Base-by-base conservation (phyloP, 2,888 invertebrate genomes). In the Abrostola triplasia region DNA sequence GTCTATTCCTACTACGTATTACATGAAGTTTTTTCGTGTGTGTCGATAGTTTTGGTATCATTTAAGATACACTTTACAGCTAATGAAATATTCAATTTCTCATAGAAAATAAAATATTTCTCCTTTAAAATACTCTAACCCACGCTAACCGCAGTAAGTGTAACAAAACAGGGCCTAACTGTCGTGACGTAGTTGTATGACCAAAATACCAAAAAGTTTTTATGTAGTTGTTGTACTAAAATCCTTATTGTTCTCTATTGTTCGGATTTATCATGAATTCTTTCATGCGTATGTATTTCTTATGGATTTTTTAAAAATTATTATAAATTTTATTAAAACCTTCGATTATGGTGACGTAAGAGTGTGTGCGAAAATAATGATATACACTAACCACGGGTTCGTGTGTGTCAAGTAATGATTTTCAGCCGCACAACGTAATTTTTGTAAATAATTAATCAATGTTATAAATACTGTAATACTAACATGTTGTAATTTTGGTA, bases 1-100 rank as follows among this genome's bases (percentile, higher is more conserved):
- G 83, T 89, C 82, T 91, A 90, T 90, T 92, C 88, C 89, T 90
- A 89, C 75, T 79, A 71, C 74, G 79, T 86, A 83, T 85, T 80
- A 83, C 86, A 88, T 84, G 87, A 88, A 82, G 60, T 67, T 42
- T 72, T 84, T 84, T 87, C 84, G 84, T 88, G 87, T 87, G 83
- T 88, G 83, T 86, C 79, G 79, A 73, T 89, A 86, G 84, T 83
- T 84, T 85, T 85, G 74, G 85, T 89, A 89, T 88, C 87, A 83
- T 86, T 85, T 80, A 83, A 68, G 88, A 88, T 89, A 88, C 85
- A 76, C 75, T 68, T 77, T 78, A 64, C 70, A 79, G 61, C 67
- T 70, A 69, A 70, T 70, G 78, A 77, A 78, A 79, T 76, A 82
- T 83, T 79, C 67, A 64, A 83, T 78, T 76, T 79, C 73, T 81